A percentile compares a stretch with the other conserved stretches of the same genome.
phyloP scores from a whole-genome alignment of 2,113 vertebrate genomes.

The Cyanistes caeruleus region DNA sequence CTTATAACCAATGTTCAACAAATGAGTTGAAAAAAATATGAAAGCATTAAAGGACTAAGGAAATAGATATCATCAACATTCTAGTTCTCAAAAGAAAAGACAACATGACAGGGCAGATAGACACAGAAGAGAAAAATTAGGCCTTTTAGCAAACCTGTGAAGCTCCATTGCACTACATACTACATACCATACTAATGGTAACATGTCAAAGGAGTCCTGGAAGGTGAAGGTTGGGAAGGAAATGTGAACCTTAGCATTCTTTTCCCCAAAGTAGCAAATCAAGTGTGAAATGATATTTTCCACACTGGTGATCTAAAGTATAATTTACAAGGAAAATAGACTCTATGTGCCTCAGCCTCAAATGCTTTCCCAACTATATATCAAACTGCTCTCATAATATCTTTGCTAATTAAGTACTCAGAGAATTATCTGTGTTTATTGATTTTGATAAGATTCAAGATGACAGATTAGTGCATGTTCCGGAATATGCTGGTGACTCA shows the following conservation, averaged over 20 bases:
- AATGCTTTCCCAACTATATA: neutral
- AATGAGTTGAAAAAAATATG: neutral
- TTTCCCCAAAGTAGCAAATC: constrained; percentile 30
- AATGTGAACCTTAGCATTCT: constrained; percentile 29
- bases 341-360: neutral
- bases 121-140: neutral
- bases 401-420: constrained; percentile 25
- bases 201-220: neutral
- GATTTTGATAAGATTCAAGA: constrained; percentile 6
- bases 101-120: neutral
- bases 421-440: neutral
- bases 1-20: neutral
- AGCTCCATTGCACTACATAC: neutral
- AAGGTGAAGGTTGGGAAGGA: neutral
- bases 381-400: constrained; percentile 17
- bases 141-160: neutral
- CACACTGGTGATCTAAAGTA: constrained; percentile 45
- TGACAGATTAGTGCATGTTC: neutral
- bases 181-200: neutral
- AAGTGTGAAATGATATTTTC: constrained; percentile 61
- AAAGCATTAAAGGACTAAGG: neutral
- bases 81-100: neutral
- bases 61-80: neutral
- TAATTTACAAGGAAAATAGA: constrained; percentile 56
- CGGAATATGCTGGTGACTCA: neutral